Evolutionary conservation across 2,797 vertebrate species (phyloP).

Genomic region (Benthosema pterotum): DNA sequence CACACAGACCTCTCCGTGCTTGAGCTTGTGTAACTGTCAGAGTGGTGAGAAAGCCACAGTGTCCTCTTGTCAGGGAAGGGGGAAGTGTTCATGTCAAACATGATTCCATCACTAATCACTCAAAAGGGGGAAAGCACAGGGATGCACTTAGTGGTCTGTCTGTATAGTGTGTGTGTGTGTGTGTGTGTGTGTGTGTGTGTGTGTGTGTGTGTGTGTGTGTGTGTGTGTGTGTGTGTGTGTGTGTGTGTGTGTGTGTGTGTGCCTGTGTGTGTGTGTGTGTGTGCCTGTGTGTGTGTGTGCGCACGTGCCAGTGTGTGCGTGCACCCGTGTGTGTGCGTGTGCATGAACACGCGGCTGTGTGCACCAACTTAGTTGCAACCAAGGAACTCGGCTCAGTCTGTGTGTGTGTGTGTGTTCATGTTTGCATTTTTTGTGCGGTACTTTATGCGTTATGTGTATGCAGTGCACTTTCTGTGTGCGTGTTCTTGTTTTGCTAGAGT

Average conservation of each 20-base stretch:
- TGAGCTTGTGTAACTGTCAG: constrained; percentile 18
- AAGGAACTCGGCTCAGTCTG: constrained; percentile 44
- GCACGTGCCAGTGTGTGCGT: constrained; percentile 21
- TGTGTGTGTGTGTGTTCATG: constrained; percentile 18
- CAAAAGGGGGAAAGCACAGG: constrained; percentile 9
- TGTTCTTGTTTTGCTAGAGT: background rate
- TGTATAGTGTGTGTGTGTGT: too few species aligned
- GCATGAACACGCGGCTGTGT: constrained; percentile 33
- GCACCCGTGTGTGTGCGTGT: constrained; percentile 32
- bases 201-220: constrained; percentile 3
- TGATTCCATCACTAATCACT: constrained; percentile 42
- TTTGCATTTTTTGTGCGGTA: too few species aligned
- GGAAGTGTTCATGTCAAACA: constrained; percentile 44
- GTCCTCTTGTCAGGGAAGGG: constrained; percentile 27
- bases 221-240: constrained; percentile 39
- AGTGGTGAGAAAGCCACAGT: constrained; percentile 28
- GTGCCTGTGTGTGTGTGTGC: constrained; percentile 34
- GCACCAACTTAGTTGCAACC: constrained; percentile 7
- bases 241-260: constrained; percentile 25
- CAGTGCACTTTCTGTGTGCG: constrained; percentile 1
- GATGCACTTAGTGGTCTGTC: constrained; percentile 9
- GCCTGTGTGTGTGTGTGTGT: constrained; percentile 33
- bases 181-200: constrained; percentile 10
- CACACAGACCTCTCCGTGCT: constrained; percentile 1
- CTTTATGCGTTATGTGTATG: too few species aligned